Evolutionary conservation across 2,113 vertebrate species (phyloP).

Genomic region (Trematomus loennbergii): DNA sequence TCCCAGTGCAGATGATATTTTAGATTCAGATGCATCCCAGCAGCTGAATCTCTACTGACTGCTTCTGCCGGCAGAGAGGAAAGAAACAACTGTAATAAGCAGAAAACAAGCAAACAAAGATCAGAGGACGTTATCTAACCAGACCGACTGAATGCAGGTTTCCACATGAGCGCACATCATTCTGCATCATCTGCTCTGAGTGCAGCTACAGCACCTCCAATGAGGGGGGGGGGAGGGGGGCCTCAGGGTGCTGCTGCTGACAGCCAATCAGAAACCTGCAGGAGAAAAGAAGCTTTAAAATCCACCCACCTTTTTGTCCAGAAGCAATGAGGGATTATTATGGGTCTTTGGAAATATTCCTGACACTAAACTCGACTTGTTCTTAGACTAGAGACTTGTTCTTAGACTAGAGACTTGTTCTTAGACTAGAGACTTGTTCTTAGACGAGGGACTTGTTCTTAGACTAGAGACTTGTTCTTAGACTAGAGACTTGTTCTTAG

Average conservation of each 20-base stretch:
- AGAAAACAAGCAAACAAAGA: too few species aligned
- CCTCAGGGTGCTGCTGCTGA: conserved; percentile 8
- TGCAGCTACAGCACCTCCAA: conserved; percentile 42
- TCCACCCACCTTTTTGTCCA: neutral
- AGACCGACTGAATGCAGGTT: conserved; percentile 54
- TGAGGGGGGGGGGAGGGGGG: neutral
- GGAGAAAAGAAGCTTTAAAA: neutral
- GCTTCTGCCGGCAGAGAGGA: conserved; percentile 52
- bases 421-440: too few species aligned
- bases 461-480: too few species aligned
- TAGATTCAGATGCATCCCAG: conserved; percentile 7
- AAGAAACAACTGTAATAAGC: too few species aligned
- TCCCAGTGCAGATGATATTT: neutral
- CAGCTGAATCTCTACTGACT: neutral
- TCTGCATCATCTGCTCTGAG: conserved; percentile 60
- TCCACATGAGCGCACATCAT: conserved; percentile 71
- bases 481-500: too few species aligned
- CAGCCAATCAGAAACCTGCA: conserved; percentile 30
- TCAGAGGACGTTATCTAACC: conserved; percentile 66
- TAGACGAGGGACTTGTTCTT: too few species aligned
- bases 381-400: too few species aligned
- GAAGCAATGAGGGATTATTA: neutral
- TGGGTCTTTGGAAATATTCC: conserved; percentile 1
- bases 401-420: too few species aligned
- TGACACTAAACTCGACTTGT: too few species aligned